Evolutionary conservation across 2,888 invertebrate species (phyloP), one percentile per base, ranked within the genome.

Genomic region (Rhagium mordax): DNA sequence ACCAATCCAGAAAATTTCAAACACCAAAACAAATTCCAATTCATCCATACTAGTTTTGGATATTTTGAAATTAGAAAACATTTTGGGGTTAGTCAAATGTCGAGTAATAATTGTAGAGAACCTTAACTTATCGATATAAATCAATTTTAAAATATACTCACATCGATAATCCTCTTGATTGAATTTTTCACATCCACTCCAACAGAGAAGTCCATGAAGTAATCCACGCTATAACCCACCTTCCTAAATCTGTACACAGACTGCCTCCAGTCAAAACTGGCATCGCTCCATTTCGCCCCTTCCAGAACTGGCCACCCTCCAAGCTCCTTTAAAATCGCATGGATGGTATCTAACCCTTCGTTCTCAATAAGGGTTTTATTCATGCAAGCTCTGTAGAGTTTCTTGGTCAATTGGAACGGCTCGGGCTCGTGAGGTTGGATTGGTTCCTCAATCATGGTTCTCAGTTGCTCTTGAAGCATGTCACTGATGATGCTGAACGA

Each of bases 301-400:
- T 94, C 93, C 47, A 97, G 88, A n/a, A 95, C 94, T 0, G 98
- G 98, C 98, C 98, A 98, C 2, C 97, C 97, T 0, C 98, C 98
- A 20, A 98, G 90, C n/a, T 91, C 89, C 41, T 90, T 89, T 67
- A 98, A 88, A 85, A 96, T 93, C 0, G 90, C 89, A 69, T 91
- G 87, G 48, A 98, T 90, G 0, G 97, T 96, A 2, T 89, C 88
- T 53, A 95, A 87, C 0, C 96, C 97, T 61, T 94, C 91, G 2
- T 91, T 89, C 85, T 98, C 96, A 81, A 98, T 97, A 18, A 93
- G 88, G 78, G 93, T 92, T 88, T 93, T 93, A 85, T 97, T 96
- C 93, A 97, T 95, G 88, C 98, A 98, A 64, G 96, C 93, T 82
- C 92, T 91, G 89, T 96, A 98, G 74, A 97, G 89, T 20, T 93